Percentiles rank a stretch among this genome's conserved stretches.
These are phyloP conservation scores for Temnothorax unifasciatus DNA, from an alignment of 2,888 invertebrate genomes.

Conservation along the genomic window DNA sequence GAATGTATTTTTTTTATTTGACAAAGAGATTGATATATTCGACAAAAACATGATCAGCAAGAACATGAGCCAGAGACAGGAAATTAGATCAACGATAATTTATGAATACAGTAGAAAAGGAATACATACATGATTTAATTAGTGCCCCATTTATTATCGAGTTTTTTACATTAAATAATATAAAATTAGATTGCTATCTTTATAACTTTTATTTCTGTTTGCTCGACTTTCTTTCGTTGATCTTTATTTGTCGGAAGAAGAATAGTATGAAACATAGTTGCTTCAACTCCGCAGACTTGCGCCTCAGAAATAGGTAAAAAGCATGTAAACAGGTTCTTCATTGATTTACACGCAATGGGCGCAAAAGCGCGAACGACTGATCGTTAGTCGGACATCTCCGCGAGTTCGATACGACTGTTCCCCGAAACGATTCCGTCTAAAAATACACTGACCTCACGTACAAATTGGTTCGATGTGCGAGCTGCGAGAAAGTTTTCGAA, in stretches of 20 bases:
- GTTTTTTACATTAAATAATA: neutral
- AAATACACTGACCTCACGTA: conserved; percentile 56
- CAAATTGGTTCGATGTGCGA: conserved; percentile 36
- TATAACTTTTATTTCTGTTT: conserved; percentile 2
- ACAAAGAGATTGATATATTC: neutral
- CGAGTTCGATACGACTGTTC: conserved; percentile 42
- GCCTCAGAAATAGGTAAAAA: conserved; percentile 20
- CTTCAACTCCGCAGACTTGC: neutral
- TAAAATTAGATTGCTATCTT: neutral
- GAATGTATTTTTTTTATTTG: neutral
- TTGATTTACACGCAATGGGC: conserved; percentile 26
- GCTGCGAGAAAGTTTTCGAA: neutral
- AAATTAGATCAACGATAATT: neutral
- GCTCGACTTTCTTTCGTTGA: neutral
- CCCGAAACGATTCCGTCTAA: conserved; percentile 55
- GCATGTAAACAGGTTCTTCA: conserved; percentile 26
- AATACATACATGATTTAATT: neutral
- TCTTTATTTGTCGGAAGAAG: neutral
- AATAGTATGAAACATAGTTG: neutral
- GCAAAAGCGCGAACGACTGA: conserved; percentile 27
- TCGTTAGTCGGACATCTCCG: conserved; percentile 16
- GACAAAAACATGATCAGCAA: neutral
- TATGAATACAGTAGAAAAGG: neutral
- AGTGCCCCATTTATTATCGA: neutral
- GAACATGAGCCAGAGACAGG: too few relatives aligned